phyloP scores from a whole-genome alignment of 1,140 invertebrate species.

The Ridgeia piscesae region DNA sequence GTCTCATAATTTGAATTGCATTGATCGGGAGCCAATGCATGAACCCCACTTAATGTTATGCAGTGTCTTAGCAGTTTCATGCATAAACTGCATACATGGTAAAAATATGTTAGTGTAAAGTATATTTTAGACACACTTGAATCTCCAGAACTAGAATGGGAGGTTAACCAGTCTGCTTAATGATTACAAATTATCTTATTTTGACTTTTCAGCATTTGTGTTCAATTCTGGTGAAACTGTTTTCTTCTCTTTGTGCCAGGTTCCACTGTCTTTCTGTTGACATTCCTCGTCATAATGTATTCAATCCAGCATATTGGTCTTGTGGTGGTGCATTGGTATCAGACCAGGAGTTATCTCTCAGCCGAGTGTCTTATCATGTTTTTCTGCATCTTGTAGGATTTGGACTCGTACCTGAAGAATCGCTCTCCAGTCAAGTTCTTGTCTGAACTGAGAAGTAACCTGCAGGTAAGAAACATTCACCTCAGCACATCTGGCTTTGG shows the following conservation, averaged over 20 bases:
- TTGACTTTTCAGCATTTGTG: background rate
- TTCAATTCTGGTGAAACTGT: background rate
- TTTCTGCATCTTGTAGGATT: constrained; percentile 64
- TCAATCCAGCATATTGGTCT: background rate
- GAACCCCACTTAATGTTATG: too few relatives aligned
- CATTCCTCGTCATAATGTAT: background rate
- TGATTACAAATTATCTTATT: background rate
- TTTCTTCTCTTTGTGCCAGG: background rate
- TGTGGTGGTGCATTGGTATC: background rate
- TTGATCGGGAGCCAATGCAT: too few relatives aligned
- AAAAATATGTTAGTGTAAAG: too few relatives aligned
- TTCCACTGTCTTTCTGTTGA: background rate
- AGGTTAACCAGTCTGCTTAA: background rate
- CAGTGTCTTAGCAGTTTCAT: too few relatives aligned
- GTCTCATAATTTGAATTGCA: too few relatives aligned
- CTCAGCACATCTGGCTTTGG: background rate
- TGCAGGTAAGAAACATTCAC: constrained; percentile 66
- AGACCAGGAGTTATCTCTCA: background rate
- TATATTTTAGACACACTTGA: too few relatives aligned
- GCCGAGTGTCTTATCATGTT: background rate
- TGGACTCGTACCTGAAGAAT: constrained; percentile 95
- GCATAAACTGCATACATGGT: too few relatives aligned
- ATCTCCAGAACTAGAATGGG: background rate
- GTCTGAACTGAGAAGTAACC: constrained; percentile 66
- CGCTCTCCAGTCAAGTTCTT: constrained; percentile 90